Base-by-base conservation (phyloP, 2,113 vertebrate species). In the Petroica traversi region DNA sequence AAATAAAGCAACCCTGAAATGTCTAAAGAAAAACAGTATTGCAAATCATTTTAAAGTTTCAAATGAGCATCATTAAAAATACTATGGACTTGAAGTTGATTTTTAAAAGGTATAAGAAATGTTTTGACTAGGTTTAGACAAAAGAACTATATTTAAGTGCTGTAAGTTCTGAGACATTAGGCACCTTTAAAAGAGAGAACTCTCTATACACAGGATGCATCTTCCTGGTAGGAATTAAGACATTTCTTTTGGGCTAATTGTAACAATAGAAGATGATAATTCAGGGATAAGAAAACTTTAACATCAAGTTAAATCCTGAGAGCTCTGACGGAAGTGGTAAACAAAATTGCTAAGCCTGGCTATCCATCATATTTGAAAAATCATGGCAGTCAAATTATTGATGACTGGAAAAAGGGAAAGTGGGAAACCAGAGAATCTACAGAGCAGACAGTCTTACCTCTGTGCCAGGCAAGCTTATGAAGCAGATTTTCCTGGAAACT, bases 321-420 rank as follows among this genome's bases (percentile, higher is more conserved):
- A 41, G 9, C 41, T 79, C 25, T 33, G 49, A 41, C 41, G 29
- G 25, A 79, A 34, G 11, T 22, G 25, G 9, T 34, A 31, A 25
- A 63, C 1, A 0, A 46, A 84, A 71, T 45, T 28, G 4, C 33
- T 61, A 45, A 2, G 3, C 3, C 7, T 3, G n/a, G n/a, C 31
- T 55, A 41, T 22, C 8, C 20, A 55, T 20, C 14, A 34, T 18
- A 71, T 11, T 31, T 48, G 17, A 55, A 71, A 88, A 63, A 57
- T 63, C 20, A 48, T 41, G 14, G 20, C 20, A 34, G 31, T 19
- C 31, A 25, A 71, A 17, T 5, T 55, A 22, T 25, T 63, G 20
- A 55, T 31, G 7, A 76, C 18, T 28, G 8, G 18, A 34, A 40
- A 78, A 62, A 25, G 6, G 8, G 5, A 14, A 48, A 55, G 16